phyloP scores from a whole-genome alignment of 2,888 invertebrate genomes.

The Nemotelus nigrinus region DNA sequence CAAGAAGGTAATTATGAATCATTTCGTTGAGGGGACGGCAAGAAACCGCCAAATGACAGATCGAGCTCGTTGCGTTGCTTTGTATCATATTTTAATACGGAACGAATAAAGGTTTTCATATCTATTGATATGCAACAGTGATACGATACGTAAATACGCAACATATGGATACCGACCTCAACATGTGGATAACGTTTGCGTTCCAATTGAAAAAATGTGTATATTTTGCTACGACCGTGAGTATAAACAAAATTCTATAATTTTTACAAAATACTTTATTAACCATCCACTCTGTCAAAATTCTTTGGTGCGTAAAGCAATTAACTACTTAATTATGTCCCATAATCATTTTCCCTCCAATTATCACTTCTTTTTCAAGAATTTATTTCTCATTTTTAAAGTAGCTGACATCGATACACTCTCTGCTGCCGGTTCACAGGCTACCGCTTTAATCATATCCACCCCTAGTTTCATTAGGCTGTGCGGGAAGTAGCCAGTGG shows the following conservation, averaged over 20 bases:
- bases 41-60: too few species aligned
- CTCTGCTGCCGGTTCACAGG: slow-evolving; percentile 59
- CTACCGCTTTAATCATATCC: slow-evolving; percentile 53
- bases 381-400: slow-evolving; percentile 58
- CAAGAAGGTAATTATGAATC: too few species aligned
- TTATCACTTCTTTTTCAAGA: slow-evolving; percentile 56
- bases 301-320: slow-evolving; percentile 29
- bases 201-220: too few species aligned
- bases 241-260: not conserved
- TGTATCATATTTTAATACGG: too few species aligned
- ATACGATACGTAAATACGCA: too few species aligned
- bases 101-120: too few species aligned
- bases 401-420: slow-evolving; percentile 59
- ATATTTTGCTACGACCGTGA: too few species aligned
- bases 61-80: too few species aligned
- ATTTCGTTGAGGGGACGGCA: too few species aligned
- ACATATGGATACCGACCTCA: too few species aligned
- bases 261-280: not conserved
- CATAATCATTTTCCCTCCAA: not conserved
- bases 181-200: too few species aligned
- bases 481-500: slow-evolving; percentile 76
- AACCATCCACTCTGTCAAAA: not conserved
- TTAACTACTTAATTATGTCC: not conserved
- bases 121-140: too few species aligned
- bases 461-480: slow-evolving; percentile 58